Evolutionary conservation across 2,797 vertebrate species (phyloP).

Genomic region (Eulemur albifrons): DNA sequence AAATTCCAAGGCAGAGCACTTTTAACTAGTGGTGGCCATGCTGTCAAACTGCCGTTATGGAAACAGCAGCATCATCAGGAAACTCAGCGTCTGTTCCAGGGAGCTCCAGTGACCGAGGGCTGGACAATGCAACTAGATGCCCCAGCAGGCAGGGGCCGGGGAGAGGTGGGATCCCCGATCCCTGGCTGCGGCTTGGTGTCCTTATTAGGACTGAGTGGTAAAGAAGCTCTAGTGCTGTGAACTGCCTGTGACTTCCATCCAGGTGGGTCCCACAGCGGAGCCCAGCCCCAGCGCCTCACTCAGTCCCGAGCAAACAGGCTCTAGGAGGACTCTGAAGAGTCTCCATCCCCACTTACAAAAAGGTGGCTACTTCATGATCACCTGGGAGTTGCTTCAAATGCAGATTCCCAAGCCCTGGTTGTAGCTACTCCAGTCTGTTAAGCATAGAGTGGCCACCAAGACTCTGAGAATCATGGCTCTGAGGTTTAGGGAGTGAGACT

Average conservation of each 20-base stretch:
- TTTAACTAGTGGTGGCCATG: not conserved
- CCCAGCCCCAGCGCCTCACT: accelerated
- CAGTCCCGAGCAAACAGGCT: not conserved
- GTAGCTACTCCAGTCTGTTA: not conserved
- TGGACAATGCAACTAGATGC: too few species aligned
- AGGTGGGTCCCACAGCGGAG: not conserved
- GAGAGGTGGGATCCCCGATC: accelerated
- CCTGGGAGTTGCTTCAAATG: not conserved
- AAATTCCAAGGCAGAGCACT: not conserved
- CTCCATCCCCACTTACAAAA: not conserved
- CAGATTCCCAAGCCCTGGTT: not conserved
- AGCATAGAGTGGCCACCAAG: not conserved
- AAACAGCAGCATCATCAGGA: not conserved
- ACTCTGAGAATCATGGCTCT: not conserved
- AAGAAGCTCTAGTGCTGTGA: not conserved
- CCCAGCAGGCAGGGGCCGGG: not conserved
- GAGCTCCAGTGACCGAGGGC: not conserved
- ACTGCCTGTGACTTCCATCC: not conserved
- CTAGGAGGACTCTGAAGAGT: not conserved
- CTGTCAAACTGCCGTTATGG: not conserved
- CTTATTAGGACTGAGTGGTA: not conserved
- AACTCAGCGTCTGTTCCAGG: not conserved
- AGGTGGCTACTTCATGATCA: not conserved
- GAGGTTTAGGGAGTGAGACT: too few species aligned
- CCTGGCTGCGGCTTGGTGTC: too few species aligned